phyloP scores from a whole-genome alignment of 1,140 invertebrate genomes.

The Aphaenogaster floridana region DNA sequence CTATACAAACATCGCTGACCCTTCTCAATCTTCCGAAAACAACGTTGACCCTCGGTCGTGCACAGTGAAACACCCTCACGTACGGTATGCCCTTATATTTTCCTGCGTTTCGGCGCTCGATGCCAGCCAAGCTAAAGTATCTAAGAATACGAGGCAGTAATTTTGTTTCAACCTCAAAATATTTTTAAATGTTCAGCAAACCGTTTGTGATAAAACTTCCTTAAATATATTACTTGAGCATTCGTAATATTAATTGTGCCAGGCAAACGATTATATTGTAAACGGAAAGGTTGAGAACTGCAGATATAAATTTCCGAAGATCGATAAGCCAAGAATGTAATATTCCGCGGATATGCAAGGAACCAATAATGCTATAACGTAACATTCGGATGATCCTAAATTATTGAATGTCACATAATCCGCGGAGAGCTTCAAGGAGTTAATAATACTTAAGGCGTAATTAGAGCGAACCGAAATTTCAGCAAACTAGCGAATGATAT shows the following conservation, averaged over 20 bases:
- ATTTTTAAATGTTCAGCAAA: slow-evolving; percentile 24
- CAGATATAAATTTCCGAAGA: neutral
- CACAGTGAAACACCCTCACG: slow-evolving; percentile 43
- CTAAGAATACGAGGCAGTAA: slow-evolving; percentile 7
- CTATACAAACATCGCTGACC: slow-evolving; percentile 58
- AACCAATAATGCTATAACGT: neutral
- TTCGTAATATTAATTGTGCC: neutral
- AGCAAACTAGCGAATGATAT: neutral
- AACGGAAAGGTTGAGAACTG: neutral
- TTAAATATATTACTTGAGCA: slow-evolving; percentile 7
- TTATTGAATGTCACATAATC: slow-evolving; percentile 10
- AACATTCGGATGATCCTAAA: neutral
- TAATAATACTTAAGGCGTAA: neutral
- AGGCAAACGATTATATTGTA: neutral
- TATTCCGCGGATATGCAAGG: neutral
- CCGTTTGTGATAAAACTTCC: neutral
- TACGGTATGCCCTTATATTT: slow-evolving; percentile 39
- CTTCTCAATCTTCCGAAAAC: slow-evolving; percentile 61
- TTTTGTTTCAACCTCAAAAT: slow-evolving; percentile 33
- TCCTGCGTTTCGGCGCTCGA: slow-evolving; percentile 16
- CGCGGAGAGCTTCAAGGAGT: neutral
- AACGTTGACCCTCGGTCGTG: slow-evolving; percentile 50
- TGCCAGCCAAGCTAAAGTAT: slow-evolving; percentile 20
- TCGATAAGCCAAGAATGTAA: slow-evolving; percentile 36
- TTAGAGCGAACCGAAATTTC: neutral